phyloP scores from a whole-genome alignment of 1,140 invertebrate genomes.

The Hylaeus anthracinus region DNA sequence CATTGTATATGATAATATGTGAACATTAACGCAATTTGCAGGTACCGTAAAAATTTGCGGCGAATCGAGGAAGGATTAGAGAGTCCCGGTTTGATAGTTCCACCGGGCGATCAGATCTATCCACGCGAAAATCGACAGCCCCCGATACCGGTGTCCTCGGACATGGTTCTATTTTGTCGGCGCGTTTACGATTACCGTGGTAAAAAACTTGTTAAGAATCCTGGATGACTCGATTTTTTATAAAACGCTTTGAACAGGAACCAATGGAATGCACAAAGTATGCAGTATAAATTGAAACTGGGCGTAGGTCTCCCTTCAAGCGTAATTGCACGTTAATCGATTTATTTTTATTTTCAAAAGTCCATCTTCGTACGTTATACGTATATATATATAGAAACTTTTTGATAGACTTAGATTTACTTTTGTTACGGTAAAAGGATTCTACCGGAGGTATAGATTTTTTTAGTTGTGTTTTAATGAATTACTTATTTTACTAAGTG shows the following conservation, averaged over 20 bases:
- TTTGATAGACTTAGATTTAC: slow-evolving; percentile 19
- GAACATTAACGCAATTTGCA: slow-evolving; percentile 66
- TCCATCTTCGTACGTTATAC: background rate
- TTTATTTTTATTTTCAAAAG: slow-evolving; percentile 50
- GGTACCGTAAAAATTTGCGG: slow-evolving; percentile 85
- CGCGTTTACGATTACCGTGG: slow-evolving; percentile 97
- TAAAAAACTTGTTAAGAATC: slow-evolving; percentile 88
- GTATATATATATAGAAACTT: background rate
- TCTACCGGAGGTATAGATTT: background rate
- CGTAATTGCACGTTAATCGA: slow-evolving; percentile 45
- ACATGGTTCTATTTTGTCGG: slow-evolving; percentile 96
- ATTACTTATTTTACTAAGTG: no score
- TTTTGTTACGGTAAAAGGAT: slow-evolving; percentile 1
- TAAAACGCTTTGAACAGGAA: slow-evolving; percentile 69
- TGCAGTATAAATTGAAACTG: slow-evolving; percentile 69
- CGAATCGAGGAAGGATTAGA: slow-evolving; percentile 84
- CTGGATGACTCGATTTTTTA: slow-evolving; percentile 81
- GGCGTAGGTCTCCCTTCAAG: slow-evolving; percentile 69
- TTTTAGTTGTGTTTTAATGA: background rate
- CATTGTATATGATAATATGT: background rate
- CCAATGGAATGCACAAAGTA: slow-evolving; percentile 68
- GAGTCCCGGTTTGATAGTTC: slow-evolving; percentile 83
- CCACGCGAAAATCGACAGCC: slow-evolving; percentile 83
- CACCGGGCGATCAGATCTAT: slow-evolving; percentile 81
- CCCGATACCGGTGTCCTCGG: slow-evolving; percentile 88